Conservation (phyloP, 2,797 vertebrate species). For the Syndactyla subalaris region DNA sequence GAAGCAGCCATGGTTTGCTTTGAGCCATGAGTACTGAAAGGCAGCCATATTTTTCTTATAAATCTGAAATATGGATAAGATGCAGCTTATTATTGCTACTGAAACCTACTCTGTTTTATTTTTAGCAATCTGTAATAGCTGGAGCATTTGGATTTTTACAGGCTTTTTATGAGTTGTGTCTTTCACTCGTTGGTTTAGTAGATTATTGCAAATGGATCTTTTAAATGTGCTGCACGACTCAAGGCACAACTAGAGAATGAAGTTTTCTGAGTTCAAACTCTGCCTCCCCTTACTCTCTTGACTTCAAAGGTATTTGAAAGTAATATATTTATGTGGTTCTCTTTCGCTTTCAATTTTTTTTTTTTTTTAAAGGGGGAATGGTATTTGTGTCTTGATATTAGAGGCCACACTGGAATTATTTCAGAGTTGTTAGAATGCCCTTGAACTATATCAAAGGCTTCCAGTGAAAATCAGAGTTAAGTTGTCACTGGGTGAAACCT, state of each 20-base stretch:
- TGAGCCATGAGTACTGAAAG: slow-evolving; percentile 49
- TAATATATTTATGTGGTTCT: slow-evolving; percentile 9
- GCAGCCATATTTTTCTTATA: slow-evolving; percentile 65
- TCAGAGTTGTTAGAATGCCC: slow-evolving; percentile 10
- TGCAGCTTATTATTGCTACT: slow-evolving; percentile 65
- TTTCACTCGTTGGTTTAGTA: slow-evolving; percentile 65
- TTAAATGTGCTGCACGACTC: slow-evolving; percentile 62
- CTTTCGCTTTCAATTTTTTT: neutral
- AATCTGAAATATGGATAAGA: slow-evolving; percentile 53
- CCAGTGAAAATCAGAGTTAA: neutral
- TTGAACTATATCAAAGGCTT: slow-evolving; percentile 42
- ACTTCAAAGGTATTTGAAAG: slow-evolving; percentile 60
- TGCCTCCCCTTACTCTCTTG: slow-evolving; percentile 33
- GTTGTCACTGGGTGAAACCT: neutral
- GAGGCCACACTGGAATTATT: slow-evolving; percentile 23
- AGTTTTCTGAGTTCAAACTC: slow-evolving; percentile 47
- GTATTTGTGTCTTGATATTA: slow-evolving; percentile 39
- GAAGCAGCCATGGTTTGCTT: slow-evolving; percentile 25
- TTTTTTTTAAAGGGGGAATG: slow-evolving; percentile 39
- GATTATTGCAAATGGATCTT: slow-evolving; percentile 65
- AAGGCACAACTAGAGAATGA: slow-evolving; percentile 45
- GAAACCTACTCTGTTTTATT: slow-evolving; percentile 65
- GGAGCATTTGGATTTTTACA: slow-evolving; percentile 62
- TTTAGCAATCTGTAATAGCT: slow-evolving; percentile 61
- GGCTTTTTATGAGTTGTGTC: slow-evolving; percentile 67